Percentiles rank a stretch among this genome's conserved stretches.
phyloP scores from a whole-genome alignment of 2,797 vertebrate species.

The Craterocephalus amniculus region DNA sequence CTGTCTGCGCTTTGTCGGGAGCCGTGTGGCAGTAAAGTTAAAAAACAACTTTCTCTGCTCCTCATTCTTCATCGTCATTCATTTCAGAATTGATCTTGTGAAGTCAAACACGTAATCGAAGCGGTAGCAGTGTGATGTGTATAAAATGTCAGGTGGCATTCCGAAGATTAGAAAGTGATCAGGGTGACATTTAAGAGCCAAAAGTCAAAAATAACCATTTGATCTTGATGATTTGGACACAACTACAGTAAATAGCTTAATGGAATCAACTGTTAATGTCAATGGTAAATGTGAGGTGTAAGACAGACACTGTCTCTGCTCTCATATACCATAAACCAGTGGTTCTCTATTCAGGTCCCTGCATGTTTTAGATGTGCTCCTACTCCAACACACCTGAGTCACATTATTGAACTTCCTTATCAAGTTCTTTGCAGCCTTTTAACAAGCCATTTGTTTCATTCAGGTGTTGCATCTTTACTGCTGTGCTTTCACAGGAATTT shows the following conservation, averaged over 20 bases:
- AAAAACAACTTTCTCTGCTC: constrained; percentile 23
- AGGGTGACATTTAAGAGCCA: not conserved
- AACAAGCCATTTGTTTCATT: too few relatives aligned
- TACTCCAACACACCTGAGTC: too few relatives aligned
- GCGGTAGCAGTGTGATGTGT: not conserved
- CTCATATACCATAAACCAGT: not conserved
- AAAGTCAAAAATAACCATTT: not conserved
- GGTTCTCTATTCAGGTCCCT: too few relatives aligned
- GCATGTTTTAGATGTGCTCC: too few relatives aligned
- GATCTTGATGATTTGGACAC: not conserved
- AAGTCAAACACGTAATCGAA: not conserved
- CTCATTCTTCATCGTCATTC: constrained; percentile 11
- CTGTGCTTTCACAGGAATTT: too few relatives aligned
- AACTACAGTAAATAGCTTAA: not conserved
- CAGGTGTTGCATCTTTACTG: too few relatives aligned
- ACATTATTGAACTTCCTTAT: too few relatives aligned
- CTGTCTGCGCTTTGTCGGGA: not conserved
- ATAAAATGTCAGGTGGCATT: not conserved
- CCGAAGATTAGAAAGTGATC: not conserved
- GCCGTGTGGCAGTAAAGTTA: constrained; percentile 5
- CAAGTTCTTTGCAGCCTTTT: too few relatives aligned
- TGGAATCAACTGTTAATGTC: not conserved
- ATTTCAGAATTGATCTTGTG: constrained; percentile 1
- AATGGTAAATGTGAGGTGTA: not conserved
- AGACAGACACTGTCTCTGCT: not conserved